These are phyloP conservation scores for Drosophila melanica DNA, from an alignment of 1,140 invertebrate species.

Conservation along the genomic window DNA sequence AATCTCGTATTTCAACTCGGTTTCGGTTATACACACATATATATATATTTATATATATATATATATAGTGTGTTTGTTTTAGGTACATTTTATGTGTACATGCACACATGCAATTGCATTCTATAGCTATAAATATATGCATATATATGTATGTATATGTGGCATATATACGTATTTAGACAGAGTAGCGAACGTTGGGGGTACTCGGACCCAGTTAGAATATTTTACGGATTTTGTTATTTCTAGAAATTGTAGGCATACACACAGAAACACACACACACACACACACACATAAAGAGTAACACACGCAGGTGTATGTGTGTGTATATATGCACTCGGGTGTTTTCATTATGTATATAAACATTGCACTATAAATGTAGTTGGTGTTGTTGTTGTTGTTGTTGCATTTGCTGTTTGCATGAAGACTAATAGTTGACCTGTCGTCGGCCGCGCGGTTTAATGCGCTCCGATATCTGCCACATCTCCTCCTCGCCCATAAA, in stretches of 20 bases:
- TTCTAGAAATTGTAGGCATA: conserved; percentile 2
- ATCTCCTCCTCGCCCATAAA: conserved; percentile 97
- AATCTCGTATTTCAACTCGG: conserved; percentile 26
- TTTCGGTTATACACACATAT: conserved; percentile 5
- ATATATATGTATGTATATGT: conserved; percentile 28
- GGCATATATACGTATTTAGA: conserved; percentile 39
- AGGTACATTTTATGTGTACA: conserved; percentile 20
- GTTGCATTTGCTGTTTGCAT: conserved; percentile 22
- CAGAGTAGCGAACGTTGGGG: conserved; percentile 49
- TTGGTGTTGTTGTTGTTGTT: conserved; percentile 48
- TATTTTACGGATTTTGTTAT: conserved; percentile 27
- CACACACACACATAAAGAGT: not conserved
- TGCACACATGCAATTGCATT: conserved; percentile 35
- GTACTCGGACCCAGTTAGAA: conserved; percentile 59
- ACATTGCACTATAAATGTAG: conserved; percentile 53
- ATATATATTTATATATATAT: conserved; percentile 29
- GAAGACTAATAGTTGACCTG: conserved; percentile 67
- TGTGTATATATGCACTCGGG: too few relatives aligned
- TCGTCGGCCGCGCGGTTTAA: conserved; percentile 92
- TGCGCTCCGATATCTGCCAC: conserved; percentile 98
- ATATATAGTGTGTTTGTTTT: conserved; percentile 14
- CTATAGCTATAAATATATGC: conserved; percentile 37
- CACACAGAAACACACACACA: not conserved
- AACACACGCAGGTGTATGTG: not conserved
- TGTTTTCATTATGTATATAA: conserved; percentile 17